A percentile compares a stretch with the other conserved stretches of the same genome.
These are phyloP conservation scores for Aspidiotus rigidus DNA, from an alignment of 2,888 invertebrate genomes.

Conservation along the genomic window DNA sequence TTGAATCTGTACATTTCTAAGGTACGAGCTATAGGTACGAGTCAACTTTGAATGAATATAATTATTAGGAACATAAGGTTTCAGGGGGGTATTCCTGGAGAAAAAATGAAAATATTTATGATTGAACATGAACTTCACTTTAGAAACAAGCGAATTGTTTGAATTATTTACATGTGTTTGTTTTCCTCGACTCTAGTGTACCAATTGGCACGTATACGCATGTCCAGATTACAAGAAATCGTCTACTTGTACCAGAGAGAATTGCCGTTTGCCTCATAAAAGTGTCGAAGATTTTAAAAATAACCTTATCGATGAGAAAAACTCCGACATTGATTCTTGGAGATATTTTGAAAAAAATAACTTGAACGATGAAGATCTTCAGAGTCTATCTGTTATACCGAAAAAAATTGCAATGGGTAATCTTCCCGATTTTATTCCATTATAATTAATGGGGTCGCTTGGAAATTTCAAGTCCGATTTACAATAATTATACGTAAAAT, in stretches of 20 bases:
- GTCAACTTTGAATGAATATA: too few relatives aligned
- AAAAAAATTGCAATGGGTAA: conserved; percentile 5
- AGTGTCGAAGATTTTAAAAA: conserved; percentile 12
- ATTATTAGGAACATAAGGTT: too few relatives aligned
- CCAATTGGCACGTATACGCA: conserved; percentile 24
- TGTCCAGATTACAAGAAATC: conserved; percentile 21
- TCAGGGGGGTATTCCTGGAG: too few relatives aligned
- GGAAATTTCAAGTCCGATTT: too few relatives aligned
- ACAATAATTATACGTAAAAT: too few relatives aligned
- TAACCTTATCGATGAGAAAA: not conserved
- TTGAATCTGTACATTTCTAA: too few relatives aligned
- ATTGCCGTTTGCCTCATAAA: conserved; percentile 17
- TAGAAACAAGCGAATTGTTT: not conserved
- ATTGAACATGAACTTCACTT: not conserved
- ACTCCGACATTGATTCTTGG: conserved; percentile 11
- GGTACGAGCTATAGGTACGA: too few relatives aligned
- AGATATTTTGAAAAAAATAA: conserved; percentile 28
- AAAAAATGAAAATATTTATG: not conserved
- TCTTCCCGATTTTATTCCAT: conserved; percentile 26
- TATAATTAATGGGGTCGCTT: not conserved
- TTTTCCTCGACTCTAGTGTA: conserved; percentile 11
- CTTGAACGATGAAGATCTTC: conserved; percentile 3
- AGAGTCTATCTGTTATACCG: conserved; percentile 14
- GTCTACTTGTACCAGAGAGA: conserved; percentile 13
- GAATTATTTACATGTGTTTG: not conserved